These are phyloP conservation scores for Chloroceryle inda DNA, from an alignment of 2,797 vertebrate species.

Conservation along the genomic window DNA sequence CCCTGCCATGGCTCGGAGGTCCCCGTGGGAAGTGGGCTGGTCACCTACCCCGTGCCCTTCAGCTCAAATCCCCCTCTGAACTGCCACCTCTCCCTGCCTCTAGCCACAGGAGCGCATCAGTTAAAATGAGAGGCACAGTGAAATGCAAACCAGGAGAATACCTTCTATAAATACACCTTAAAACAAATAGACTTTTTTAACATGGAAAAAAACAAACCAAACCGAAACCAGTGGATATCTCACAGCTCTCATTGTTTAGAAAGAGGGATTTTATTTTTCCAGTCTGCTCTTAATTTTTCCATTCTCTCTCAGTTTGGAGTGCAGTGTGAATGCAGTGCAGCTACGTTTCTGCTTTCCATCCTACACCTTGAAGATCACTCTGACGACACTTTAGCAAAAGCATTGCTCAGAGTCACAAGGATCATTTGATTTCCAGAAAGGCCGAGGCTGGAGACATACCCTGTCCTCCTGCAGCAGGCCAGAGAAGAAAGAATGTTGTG, in stretches of 20 bases:
- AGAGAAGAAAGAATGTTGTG: not conserved
- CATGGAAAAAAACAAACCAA: slow-evolving; percentile 45
- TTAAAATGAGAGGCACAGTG: not conserved
- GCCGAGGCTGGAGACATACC: not conserved
- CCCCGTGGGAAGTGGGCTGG: rapidly evolving
- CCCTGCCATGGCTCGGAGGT: rapidly evolving
- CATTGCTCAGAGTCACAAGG: not conserved
- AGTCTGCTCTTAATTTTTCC: slow-evolving; percentile 64
- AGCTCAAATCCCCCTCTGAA: not conserved
- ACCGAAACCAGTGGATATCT: slow-evolving; percentile 38
- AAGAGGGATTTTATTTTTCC: slow-evolving; percentile 57
- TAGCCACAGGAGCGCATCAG: not conserved
- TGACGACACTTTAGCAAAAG: slow-evolving; percentile 30
- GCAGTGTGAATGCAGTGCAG: not conserved
- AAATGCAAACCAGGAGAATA: not conserved
- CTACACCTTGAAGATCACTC: slow-evolving; percentile 36
- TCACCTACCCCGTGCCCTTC: not conserved
- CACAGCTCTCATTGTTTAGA: slow-evolving; percentile 62
- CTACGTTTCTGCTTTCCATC: slow-evolving; percentile 56
- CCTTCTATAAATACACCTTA: slow-evolving; percentile 51
- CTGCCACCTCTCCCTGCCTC: not conserved
- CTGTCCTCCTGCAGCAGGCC: not conserved
- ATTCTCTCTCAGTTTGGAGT: slow-evolving; percentile 26
- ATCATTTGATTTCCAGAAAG: slow-evolving; percentile 29
- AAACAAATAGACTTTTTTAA: slow-evolving; percentile 9